Percentiles rank a stretch among this genome's conserved stretches.
phyloP scores from a whole-genome alignment of 2,113 vertebrate species.

The Chionodraco myersi region DNA sequence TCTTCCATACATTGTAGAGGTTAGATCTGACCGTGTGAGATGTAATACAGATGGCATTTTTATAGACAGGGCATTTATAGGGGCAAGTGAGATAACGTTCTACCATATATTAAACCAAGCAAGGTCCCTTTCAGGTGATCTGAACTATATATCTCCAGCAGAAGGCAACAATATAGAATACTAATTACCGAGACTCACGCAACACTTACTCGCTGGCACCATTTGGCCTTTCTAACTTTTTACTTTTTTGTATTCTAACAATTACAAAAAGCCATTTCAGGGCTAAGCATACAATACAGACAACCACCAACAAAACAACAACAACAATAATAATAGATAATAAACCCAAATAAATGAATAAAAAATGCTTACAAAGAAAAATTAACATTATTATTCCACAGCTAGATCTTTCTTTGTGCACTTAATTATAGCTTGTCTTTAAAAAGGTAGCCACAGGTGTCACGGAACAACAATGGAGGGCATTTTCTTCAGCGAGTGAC shows the following conservation, averaged over 20 bases:
- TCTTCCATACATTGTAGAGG: no score
- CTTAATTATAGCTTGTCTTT: constrained; percentile 63
- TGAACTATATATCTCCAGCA: no score
- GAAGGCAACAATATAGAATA: no score
- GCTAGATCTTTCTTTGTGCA: constrained; percentile 53
- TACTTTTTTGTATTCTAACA: constrained; percentile 5
- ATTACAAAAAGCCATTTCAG: not conserved
- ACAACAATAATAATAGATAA: constrained; percentile 28
- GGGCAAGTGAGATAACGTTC: no score
- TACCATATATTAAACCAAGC: no score
- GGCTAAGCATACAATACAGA: constrained; percentile 5
- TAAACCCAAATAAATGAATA: constrained; percentile 28
- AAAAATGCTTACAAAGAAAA: constrained; percentile 34
- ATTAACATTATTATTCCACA: constrained; percentile 51
- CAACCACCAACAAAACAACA: constrained; percentile 11
- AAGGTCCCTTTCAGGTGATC: no score
- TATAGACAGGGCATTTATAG: no score
- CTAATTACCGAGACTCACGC: no score
- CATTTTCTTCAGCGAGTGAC: constrained; percentile 66
- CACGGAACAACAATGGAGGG: constrained; percentile 64
- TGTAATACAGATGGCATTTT: no score
- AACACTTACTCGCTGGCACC: no score
- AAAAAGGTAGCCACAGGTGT: constrained; percentile 63
- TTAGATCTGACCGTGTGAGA: no score
- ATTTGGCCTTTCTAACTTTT: no score